Evolutionary conservation across 2,888 invertebrate species (phyloP), one percentile per base, ranked within the genome.

Genomic region (Drosophila limbata): DNA sequence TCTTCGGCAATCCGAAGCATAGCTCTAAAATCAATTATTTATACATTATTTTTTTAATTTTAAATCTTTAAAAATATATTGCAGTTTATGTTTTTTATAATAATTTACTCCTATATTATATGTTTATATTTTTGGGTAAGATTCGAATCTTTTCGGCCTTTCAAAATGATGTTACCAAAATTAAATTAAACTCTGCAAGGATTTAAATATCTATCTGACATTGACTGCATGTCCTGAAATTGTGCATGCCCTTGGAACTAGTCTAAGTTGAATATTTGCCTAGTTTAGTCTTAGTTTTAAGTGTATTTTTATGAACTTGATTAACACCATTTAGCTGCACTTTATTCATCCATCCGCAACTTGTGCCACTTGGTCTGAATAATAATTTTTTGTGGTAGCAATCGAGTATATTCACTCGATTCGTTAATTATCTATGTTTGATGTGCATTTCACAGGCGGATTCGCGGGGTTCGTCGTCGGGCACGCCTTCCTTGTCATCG

Each of bases 401-500:
- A 17, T 50, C 13, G 1, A n/a, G 9, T 13, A n/a, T 11, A 17
- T 17, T 0, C 0, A 0, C 9, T 9, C 5, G 6, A n/a, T 10
- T 25, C 1, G 9, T 8, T 44, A 21, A 47, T 31, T 68, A 44
- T 13, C 11, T 25, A 31, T 13, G 9, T 61, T 57, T 75, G 35
- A 25, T 76, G 57, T 79, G 59, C 72, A 61, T 72, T 72, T 64
- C 61, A 67, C 76, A 92, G 92, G 92, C 92, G n/a, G 92, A 93
- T 52, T 90, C 94, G 6, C 91, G 93, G 28, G 91, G 84, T 11
- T 94, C 95, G 0, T 96, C 96, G 13, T 96, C 96, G 0, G 97
- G 96, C 88, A 95, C 95, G 31, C 95, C 95, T 40, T 97, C 96
- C 1, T 94, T 97, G 17, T 97, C 97, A 0, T 96, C 96, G 28